Evolutionary conservation across 2,113 vertebrate species (phyloP).

Genomic region (Petrocephalus microphthalmus): DNA sequence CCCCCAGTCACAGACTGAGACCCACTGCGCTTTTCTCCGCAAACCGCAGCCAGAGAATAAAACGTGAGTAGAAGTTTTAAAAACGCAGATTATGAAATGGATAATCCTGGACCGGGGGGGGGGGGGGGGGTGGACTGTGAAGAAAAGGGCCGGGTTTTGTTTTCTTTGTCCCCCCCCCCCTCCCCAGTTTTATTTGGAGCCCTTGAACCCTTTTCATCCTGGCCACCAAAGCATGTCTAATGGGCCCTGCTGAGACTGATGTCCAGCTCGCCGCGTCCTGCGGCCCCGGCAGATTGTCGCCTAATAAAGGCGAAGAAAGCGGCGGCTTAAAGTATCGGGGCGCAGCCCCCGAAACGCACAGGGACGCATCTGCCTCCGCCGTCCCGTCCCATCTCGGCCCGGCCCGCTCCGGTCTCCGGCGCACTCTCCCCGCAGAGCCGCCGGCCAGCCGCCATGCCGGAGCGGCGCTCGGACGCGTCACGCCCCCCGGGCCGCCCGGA

Average conservation of each 20-base stretch:
- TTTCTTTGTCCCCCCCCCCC: constrained; percentile 16
- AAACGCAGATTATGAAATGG: constrained; percentile 19
- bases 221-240: constrained; percentile 74
- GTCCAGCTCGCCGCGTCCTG: constrained; percentile 56
- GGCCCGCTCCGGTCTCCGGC: background rate
- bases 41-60: background rate
- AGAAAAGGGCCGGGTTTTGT: constrained; percentile 21
- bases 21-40: background rate
- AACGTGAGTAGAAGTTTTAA: constrained; percentile 3
- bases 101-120: constrained; percentile 5
- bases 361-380: constrained; percentile 62
- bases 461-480: background rate
- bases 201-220: constrained; percentile 63
- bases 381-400: background rate
- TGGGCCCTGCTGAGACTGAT: constrained; percentile 67
- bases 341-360: constrained; percentile 58
- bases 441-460: background rate
- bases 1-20: background rate
- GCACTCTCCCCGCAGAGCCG: background rate
- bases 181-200: constrained; percentile 29
- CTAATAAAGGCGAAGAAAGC: constrained; percentile 47
- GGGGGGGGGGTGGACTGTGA: background rate
- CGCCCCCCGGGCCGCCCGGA: background rate
- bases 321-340: constrained; percentile 58
- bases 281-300: constrained; percentile 33